Conservation (phyloP, 2,888 invertebrate species). For the Ormyrus rosae region DNA sequence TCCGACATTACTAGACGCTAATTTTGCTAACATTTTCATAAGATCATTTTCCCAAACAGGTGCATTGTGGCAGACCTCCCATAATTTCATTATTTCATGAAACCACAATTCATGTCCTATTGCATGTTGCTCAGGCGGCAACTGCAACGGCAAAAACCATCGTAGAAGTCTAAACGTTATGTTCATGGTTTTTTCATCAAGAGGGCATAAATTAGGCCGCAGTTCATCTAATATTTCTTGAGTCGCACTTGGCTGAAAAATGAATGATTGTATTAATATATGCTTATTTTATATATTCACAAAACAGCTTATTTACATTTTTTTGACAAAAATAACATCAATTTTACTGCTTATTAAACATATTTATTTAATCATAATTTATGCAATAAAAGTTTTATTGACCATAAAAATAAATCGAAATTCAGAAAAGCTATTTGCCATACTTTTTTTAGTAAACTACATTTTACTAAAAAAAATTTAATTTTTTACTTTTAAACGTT, state of each 20-base stretch:
- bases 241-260: constrained; percentile 82
- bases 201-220: constrained; percentile 87
- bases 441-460: no score
- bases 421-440: no score
- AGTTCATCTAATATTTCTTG: constrained; percentile 91
- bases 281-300: neutral
- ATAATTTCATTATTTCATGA: constrained; percentile 85
- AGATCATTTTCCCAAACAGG: constrained; percentile 82
- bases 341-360: no score
- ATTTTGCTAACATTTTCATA: constrained; percentile 84
- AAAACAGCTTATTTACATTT: no score
- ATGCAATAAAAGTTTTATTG: no score
- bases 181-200: constrained; percentile 78
- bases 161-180: constrained; percentile 81
- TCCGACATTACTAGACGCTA: constrained; percentile 87
- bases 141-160: constrained; percentile 86
- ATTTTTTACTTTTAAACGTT: no score
- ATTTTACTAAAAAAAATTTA: no score
- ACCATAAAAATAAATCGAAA: no score
- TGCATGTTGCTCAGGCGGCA: constrained; percentile 80
- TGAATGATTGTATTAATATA: constrained; percentile 3
- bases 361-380: no score
- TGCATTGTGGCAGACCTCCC: constrained; percentile 86
- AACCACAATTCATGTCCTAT: constrained; percentile 88
- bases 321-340: no score